phyloP scores from a whole-genome alignment of 2,113 vertebrate species.

The Cettia cetti region DNA sequence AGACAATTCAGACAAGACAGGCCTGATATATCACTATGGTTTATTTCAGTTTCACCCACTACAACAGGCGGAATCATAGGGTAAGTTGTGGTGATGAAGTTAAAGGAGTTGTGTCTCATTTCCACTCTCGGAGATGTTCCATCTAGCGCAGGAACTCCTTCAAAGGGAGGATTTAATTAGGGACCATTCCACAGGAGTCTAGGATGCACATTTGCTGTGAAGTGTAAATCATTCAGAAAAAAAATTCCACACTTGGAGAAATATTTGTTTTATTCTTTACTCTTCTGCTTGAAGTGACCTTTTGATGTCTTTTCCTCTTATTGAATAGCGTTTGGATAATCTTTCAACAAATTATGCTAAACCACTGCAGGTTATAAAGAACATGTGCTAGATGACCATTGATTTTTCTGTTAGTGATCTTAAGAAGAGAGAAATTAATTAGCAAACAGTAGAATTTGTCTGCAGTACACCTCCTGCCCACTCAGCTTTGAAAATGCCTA shows the following conservation, averaged over 20 bases:
- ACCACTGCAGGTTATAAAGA: not conserved
- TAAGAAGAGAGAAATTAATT: constrained; percentile 38
- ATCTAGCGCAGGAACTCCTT: not conserved
- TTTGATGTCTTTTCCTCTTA: not conserved
- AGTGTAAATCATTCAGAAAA: not conserved
- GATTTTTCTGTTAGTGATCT: constrained; percentile 20
- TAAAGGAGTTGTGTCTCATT: not conserved
- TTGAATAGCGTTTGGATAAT: not conserved
- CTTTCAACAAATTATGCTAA: constrained; percentile 15
- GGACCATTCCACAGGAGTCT: not conserved
- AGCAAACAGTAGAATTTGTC: constrained; percentile 15
- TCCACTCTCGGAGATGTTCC: not conserved
- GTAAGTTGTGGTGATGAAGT: not conserved
- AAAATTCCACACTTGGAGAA: not conserved
- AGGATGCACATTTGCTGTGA: not conserved
- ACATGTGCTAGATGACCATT: not conserved
- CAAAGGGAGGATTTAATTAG: not conserved
- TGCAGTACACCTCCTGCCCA: not conserved
- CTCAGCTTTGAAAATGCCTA: constrained; percentile 28
- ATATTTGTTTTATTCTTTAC: not conserved
- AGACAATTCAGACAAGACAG: not conserved
- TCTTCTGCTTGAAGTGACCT: not conserved
- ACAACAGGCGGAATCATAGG: not conserved
- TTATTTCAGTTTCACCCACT: not conserved
- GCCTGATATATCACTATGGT: not conserved